Evolutionary conservation across 2,113 vertebrate genomes (phyloP).

Genomic region (Apeltes quadracus): DNA sequence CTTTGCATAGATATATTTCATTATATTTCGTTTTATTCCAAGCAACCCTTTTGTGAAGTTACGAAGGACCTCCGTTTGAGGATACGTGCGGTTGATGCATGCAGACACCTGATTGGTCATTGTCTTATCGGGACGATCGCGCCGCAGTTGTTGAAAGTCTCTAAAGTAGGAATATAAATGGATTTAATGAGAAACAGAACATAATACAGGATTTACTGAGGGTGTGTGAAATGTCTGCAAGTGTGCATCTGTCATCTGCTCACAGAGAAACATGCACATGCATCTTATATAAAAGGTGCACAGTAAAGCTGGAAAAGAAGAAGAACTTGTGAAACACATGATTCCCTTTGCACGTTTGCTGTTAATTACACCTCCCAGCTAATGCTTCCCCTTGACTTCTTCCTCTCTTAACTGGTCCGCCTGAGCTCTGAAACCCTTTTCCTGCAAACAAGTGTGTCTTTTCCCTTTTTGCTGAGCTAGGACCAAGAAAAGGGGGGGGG

Average conservation of each 20-base stretch:
- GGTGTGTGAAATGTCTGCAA: neutral
- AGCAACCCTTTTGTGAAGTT: slow-evolving; percentile 28
- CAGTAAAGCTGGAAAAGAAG: neutral
- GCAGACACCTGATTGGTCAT: slow-evolving; percentile 61
- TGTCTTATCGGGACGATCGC: slow-evolving; percentile 55
- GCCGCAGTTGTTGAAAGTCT: neutral
- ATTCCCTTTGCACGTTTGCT: neutral
- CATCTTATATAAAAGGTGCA: neutral
- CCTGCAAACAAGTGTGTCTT: slow-evolving; percentile 46
- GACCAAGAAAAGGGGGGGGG: slow-evolving; percentile 38
- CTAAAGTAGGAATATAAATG: neutral
- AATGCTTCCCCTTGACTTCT: neutral
- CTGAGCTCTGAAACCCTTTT: slow-evolving; percentile 28
- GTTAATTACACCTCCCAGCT: neutral
- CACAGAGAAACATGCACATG: neutral
- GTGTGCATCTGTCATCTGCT: neutral
- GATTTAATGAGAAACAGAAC: neutral
- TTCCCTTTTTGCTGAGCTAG: slow-evolving; percentile 64
- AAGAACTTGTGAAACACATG: neutral
- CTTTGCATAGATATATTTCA: slow-evolving; percentile 18
- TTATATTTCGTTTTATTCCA: slow-evolving; percentile 13
- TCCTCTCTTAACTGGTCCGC: slow-evolving; percentile 1
- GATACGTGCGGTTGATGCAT: slow-evolving; percentile 34
- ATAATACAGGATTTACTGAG: neutral
- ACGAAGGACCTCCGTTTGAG: slow-evolving; percentile 24